Evolutionary conservation across 2,113 vertebrate species (phyloP).

Genomic region (Gymnorhina tibicen): DNA sequence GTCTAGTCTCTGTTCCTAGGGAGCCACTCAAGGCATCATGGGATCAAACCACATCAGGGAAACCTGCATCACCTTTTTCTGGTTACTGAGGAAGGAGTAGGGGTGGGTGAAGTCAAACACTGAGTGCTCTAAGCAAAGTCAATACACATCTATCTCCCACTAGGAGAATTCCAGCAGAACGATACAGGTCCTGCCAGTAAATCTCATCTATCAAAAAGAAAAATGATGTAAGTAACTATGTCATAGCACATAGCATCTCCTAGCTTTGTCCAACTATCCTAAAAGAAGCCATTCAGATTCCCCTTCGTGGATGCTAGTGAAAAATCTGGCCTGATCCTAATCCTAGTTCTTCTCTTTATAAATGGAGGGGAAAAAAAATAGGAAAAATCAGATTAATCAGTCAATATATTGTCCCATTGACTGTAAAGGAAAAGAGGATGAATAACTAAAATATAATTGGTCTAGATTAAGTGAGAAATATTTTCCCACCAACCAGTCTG

Average conservation of each 20-base stretch:
- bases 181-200: not conserved
- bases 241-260: not conserved
- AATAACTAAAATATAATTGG: not conserved
- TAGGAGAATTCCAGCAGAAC: not conserved
- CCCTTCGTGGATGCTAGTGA: accelerated
- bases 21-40: too few species aligned
- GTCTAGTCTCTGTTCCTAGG: too few species aligned
- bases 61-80: not conserved
- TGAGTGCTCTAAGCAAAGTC: not conserved
- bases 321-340: not conserved
- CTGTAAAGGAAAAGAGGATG: not conserved
- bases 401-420: not conserved
- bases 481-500: not conserved
- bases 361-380: not conserved
- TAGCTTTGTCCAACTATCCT: not conserved
- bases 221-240: not conserved
- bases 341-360: not conserved
- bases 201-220: not conserved
- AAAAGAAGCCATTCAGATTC: not conserved
- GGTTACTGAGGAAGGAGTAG: not conserved
- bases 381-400: not conserved
- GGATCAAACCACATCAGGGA: not conserved
- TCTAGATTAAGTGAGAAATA: not conserved
- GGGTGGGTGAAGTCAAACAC: not conserved
- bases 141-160: not conserved